A percentile compares a stretch with the other conserved stretches of the same genome.
phyloP scores from a whole-genome alignment of 2,797 vertebrate genomes.

The Cottoperca gobio region DNA sequence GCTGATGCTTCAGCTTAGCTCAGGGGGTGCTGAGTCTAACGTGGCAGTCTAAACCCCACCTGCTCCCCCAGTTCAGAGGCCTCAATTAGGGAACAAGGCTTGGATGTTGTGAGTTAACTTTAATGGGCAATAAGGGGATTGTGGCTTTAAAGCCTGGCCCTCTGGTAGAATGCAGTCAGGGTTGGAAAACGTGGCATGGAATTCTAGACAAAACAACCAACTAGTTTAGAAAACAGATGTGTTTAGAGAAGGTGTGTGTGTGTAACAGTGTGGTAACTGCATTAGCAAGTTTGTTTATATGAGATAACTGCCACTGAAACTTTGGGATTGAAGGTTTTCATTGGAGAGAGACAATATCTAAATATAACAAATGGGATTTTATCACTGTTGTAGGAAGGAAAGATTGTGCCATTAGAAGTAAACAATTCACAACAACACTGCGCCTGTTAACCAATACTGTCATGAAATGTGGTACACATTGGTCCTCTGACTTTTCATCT shows the following conservation, averaged over 20 bases:
- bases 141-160: constrained; percentile 54
- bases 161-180: constrained; percentile 37
- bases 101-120: constrained; percentile 74
- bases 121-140: constrained; percentile 71
- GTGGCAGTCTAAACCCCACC: constrained; percentile 44
- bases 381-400: background rate
- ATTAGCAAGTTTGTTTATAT: background rate
- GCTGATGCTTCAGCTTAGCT: constrained; percentile 15
- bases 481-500: too few relatives aligned
- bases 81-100: constrained; percentile 71
- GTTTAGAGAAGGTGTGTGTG: constrained; percentile 8
- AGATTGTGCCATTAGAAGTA: background rate
- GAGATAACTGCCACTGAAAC: background rate
- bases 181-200: constrained; percentile 22
- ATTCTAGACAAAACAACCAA: constrained; percentile 37
- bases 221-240: constrained; percentile 44
- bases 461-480: too few relatives aligned
- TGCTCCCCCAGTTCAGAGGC: constrained; percentile 53
- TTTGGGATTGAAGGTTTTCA: background rate
- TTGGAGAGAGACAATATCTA: background rate
- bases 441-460: too few relatives aligned
- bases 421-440: too few relatives aligned
- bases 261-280: background rate
- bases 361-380: background rate
- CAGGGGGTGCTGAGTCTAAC: constrained; percentile 7